Conservation (phyloP, 1,140 invertebrate genomes). For the Ips nitidus region DNA sequence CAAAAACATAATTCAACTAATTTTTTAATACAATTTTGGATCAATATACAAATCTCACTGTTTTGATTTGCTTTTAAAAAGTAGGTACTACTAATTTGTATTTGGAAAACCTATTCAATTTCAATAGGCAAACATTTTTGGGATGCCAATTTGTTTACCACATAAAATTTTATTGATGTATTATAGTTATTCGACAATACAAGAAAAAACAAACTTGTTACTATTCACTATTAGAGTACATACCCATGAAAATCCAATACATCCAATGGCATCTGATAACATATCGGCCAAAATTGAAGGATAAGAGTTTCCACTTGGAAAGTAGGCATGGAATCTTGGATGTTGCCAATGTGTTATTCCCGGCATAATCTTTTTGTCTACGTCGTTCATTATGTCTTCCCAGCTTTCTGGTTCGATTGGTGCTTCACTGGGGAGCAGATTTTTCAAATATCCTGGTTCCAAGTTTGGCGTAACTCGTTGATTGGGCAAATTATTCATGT, state of each 20-base stretch:
- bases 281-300: slow-evolving; percentile 93
- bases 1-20: no score
- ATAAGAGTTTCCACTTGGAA: slow-evolving; percentile 92
- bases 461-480: slow-evolving; percentile 78
- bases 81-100: no score
- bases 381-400: slow-evolving; percentile 84
- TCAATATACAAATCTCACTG: no score
- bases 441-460: slow-evolving; percentile 82
- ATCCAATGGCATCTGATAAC: slow-evolving; percentile 87
- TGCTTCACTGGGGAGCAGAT: slow-evolving; percentile 72
- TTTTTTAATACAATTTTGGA: no score
- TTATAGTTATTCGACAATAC: no score
- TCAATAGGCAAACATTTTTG: no score
- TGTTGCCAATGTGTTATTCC: slow-evolving; percentile 97
- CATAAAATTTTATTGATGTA: no score
- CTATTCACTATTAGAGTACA: slow-evolving; percentile 37
- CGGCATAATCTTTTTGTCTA: slow-evolving; percentile 90
- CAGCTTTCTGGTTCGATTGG: slow-evolving; percentile 81
- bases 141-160: no score
- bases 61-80: no score
- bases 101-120: no score
- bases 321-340: slow-evolving; percentile 94
- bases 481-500: slow-evolving; percentile 72
- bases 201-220: no score
- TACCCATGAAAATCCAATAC: slow-evolving; percentile 95